phyloP scores from a whole-genome alignment of 2,797 vertebrate species.

The Amniataba percoides region DNA sequence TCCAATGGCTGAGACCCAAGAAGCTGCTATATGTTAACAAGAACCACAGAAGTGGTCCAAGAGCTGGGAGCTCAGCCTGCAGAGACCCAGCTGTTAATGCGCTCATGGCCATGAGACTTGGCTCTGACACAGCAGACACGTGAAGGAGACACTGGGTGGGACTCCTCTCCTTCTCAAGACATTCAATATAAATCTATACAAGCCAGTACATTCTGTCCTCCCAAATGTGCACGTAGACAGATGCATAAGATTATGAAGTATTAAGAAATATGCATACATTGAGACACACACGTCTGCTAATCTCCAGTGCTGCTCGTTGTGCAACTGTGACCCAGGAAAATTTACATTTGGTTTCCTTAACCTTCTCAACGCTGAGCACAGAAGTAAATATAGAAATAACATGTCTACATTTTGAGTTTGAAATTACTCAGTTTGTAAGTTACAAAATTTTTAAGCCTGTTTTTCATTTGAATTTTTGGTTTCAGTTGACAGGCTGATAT shows the following conservation, averaged over 20 bases:
- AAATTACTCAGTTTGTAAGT: background rate
- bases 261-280: conserved; percentile 1
- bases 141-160: conserved; percentile 65
- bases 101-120: conserved; percentile 75
- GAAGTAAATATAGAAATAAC: no score
- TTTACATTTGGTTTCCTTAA: no score
- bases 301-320: background rate
- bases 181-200: conserved; percentile 51
- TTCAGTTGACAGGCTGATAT: background rate
- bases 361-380: no score
- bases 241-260: conserved; percentile 22
- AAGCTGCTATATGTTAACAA: conserved; percentile 60
- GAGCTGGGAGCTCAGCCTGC: conserved; percentile 61
- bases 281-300: conserved; percentile 10
- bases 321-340: background rate
- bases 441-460: conserved; percentile 6
- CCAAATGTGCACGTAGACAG: conserved; percentile 33
- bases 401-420: background rate
- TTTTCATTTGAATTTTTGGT: background rate
- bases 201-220: conserved; percentile 56
- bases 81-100: conserved; percentile 80
- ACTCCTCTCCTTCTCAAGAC: conserved; percentile 57
- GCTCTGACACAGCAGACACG: conserved; percentile 60
- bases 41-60: conserved; percentile 60
- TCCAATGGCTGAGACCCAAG: conserved; percentile 32